Evolutionary conservation across 1,140 invertebrate genomes (phyloP).

Genomic region (Matsumurasca onukii): DNA sequence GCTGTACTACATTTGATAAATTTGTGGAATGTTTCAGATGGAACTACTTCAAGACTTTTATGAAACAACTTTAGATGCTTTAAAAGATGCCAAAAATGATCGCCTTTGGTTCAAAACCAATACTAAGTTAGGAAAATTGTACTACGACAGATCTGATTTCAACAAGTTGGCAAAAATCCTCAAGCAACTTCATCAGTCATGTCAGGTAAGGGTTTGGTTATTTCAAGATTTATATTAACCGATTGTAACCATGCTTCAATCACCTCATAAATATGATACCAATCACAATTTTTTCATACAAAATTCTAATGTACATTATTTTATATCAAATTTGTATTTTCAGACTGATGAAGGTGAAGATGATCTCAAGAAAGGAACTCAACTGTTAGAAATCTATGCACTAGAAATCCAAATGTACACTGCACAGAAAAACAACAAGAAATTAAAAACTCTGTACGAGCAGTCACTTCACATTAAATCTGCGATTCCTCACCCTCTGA

Average conservation of each 20-base stretch:
- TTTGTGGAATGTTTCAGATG: constrained; percentile 85
- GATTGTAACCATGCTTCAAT: too few relatives aligned
- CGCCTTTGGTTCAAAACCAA: constrained; percentile 99
- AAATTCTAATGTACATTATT: too few relatives aligned
- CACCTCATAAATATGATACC: too few relatives aligned
- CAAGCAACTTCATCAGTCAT: constrained; percentile 87
- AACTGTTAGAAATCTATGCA: constrained; percentile 97
- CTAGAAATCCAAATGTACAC: constrained; percentile 99
- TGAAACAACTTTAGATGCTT: constrained; percentile 96
- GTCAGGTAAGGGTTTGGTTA: constrained; percentile 1
- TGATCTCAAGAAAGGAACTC: constrained; percentile 98
- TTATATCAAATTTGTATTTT: constrained; percentile 41
- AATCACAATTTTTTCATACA: too few relatives aligned
- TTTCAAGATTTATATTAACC: not conserved
- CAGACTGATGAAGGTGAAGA: constrained; percentile 99
- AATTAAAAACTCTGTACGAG: constrained; percentile 96
- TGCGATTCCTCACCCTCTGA: constrained; percentile 98
- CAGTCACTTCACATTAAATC: constrained; percentile 99
- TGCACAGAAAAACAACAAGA: constrained; percentile 99
- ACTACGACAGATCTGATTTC: constrained; percentile 96
- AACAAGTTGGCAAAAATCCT: constrained; percentile 94
- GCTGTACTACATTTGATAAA: too few relatives aligned
- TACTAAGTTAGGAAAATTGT: constrained; percentile 97
- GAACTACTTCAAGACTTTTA: constrained; percentile 99
- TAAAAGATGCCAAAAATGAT: constrained; percentile 99